Evolutionary conservation across 2,888 invertebrate genomes (phyloP).

Genomic region (Charanyca ferruginea): DNA sequence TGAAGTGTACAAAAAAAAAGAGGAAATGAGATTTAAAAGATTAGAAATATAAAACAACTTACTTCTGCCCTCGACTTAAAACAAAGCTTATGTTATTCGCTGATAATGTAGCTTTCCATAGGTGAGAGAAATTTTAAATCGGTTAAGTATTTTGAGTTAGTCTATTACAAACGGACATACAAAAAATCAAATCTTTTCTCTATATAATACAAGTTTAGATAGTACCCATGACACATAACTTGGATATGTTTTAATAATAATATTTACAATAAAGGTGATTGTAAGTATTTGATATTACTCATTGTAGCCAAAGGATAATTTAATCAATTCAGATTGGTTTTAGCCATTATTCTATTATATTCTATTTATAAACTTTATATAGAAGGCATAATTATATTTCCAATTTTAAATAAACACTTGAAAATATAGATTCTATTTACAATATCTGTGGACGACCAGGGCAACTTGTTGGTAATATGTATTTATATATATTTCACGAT

Average conservation of each 20-base stretch:
- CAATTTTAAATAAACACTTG: conserved; percentile 3
- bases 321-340: conserved; percentile 39
- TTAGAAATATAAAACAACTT: background rate
- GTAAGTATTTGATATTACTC: conserved; percentile 8
- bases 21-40: background rate
- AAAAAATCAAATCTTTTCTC: too few species aligned
- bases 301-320: conserved; percentile 8
- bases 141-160: too few species aligned
- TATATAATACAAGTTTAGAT: too few species aligned
- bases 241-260: background rate
- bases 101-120: too few species aligned
- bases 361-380: conserved; percentile 4
- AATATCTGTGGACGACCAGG: conserved; percentile 70
- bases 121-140: too few species aligned
- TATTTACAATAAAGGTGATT: conserved; percentile 24
- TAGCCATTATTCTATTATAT: conserved; percentile 29
- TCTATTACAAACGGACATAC: too few species aligned
- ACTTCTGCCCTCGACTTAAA: too few species aligned
- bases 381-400: conserved; percentile 1
- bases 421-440: background rate
- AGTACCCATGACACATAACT: conserved; percentile 6
- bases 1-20: too few species aligned
- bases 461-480: conserved; percentile 66
- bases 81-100: too few species aligned
- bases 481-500: conserved; percentile 70